Conservation (phyloP, 2,797 vertebrate genomes). For the Semaprochilodus insignis region DNA sequence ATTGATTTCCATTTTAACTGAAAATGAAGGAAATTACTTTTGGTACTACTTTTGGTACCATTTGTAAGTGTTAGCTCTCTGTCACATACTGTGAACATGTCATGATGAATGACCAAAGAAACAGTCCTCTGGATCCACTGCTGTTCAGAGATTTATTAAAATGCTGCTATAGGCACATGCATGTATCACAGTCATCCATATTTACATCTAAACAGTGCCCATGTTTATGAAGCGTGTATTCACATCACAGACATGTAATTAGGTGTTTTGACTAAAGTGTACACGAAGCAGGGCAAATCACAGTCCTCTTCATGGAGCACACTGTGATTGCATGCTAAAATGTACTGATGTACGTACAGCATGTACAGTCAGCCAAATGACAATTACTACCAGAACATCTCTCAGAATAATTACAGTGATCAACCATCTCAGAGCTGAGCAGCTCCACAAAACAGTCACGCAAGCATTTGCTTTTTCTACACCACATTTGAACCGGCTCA, state of each 20-base stretch:
- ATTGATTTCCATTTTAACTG: too few species aligned
- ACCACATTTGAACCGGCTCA: not conserved
- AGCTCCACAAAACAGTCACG: not conserved
- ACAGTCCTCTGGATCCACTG: too few species aligned
- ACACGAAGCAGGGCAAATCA: not conserved
- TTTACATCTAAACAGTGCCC: not conserved
- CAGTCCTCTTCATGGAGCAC: not conserved
- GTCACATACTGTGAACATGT: too few species aligned
- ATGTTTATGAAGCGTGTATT: not conserved
- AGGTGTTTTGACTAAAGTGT: not conserved
- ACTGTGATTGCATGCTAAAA: not conserved
- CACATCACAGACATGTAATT: not conserved
- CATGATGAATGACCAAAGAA: too few species aligned
- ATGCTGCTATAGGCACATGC: not conserved
- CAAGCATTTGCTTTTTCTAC: not conserved
- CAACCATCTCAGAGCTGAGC: too few species aligned
- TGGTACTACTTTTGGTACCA: too few species aligned
- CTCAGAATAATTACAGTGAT: not conserved
- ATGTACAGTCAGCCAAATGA: not conserved
- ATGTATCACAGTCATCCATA: not conserved
- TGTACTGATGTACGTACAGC: not conserved
- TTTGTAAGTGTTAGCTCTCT: too few species aligned
- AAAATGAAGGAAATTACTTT: too few species aligned
- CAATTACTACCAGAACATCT: not conserved
- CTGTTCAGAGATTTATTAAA: not conserved